Base-by-base conservation (phyloP, 2,888 invertebrate species). In the Drosophila fulvimacula region DNA sequence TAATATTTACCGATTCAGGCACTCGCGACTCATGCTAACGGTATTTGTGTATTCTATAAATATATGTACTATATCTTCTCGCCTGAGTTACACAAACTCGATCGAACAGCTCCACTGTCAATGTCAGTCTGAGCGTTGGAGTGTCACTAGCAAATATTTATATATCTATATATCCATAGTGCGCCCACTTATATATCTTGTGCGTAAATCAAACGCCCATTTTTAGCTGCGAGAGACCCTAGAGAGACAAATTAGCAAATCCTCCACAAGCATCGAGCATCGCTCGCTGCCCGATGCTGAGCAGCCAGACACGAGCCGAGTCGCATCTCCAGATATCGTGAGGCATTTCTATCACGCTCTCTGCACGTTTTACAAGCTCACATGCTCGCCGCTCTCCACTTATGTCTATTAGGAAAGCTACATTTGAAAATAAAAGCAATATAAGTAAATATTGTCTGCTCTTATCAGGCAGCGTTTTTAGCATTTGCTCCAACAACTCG, bases 191-290 rank as follows among this genome's bases (percentile, higher is more conserved):
- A 86, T 19, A 41, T 41, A 72, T 75, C 49, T 65, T 59, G 64
- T 72, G 80, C 82, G 75, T 83, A 72, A 83, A 80, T 80, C 75
- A 79, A 83, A 86, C 77, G 70, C 71, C 70, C 82, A 83, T 79
- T 83, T 83, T 81, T 77, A 79, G 79, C 66, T 3, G 44, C 39
- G 48, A 64, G 53, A 69, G 51, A 36, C 36, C 17, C 17, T 17
- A 57, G 51, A 34, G 44, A 32, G 46, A 44, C 44, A 73, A 77
- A 79, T 74, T 69, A 70, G 61, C 70, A 69, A 79, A 82, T 85
- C 82, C 82, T 86, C 65, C 51, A 10, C 24, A 10, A 15, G n/a
- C 59, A 41, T 44, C 30, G 52, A 7, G 5, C 34, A n/a, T n/a
- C 15, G 67, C 42, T n/a, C 46, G 46, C n/a, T 15, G 42, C 21